A percentile compares a stretch with the other conserved stretches of the same genome.
Conservation (phyloP, 1,140 invertebrate genomes). For the Psix sp. region DNA sequence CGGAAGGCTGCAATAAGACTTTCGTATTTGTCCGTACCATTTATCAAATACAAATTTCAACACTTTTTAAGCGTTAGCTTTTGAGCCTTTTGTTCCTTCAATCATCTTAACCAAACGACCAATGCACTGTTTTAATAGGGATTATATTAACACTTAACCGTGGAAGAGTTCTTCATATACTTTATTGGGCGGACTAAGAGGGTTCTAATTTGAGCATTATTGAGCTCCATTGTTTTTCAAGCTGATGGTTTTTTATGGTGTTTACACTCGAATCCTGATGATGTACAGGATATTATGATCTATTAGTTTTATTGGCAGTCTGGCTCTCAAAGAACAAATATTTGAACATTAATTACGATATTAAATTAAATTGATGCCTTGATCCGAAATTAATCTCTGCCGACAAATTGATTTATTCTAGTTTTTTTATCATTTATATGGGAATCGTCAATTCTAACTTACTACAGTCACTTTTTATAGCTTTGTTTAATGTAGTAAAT, state of each 20-base stretch:
- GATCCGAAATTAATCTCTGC: too few species aligned
- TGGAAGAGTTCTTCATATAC: slow-evolving; percentile 3
- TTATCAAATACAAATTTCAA: slow-evolving; percentile 51
- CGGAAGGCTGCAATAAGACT: slow-evolving; percentile 33
- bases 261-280: too few species aligned
- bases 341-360: too few species aligned
- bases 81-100: slow-evolving; percentile 16
- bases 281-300: too few species aligned
- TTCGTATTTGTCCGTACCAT: slow-evolving; percentile 35
- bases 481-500: too few species aligned
- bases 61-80: slow-evolving; percentile 42
- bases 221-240: not conserved
- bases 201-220: slow-evolving; percentile 12
- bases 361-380: too few species aligned
- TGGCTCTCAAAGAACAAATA: too few species aligned
- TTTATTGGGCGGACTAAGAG: slow-evolving; percentile 2
- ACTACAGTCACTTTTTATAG: too few species aligned
- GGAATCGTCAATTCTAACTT: too few species aligned
- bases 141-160: slow-evolving; percentile 35
- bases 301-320: too few species aligned
- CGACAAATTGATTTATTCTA: too few species aligned
- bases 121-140: slow-evolving; percentile 22
- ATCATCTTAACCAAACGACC: slow-evolving; percentile 35
- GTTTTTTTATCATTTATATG: too few species aligned
- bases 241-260: not conserved